Evolutionary conservation across 2,888 invertebrate genomes (phyloP).

Genomic region (Caenorhabditis doughertyi): DNA sequence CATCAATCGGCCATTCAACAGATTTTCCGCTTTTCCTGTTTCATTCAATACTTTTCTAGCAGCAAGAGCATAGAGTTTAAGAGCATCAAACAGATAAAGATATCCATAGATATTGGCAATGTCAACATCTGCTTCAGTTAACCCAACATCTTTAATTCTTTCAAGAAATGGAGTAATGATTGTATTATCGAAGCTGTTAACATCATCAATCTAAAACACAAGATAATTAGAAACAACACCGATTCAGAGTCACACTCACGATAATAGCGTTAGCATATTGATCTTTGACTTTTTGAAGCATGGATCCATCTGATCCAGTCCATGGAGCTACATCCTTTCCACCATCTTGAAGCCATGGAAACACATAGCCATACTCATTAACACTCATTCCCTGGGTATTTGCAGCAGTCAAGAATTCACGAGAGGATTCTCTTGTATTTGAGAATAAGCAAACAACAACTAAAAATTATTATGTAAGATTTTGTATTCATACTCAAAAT

Average conservation of each 20-base stretch:
- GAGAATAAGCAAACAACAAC: constrained; percentile 72
- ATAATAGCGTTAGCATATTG: constrained; percentile 80
- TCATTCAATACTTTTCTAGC: constrained; percentile 76
- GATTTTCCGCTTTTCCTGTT: constrained; percentile 70
- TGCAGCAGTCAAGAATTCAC: constrained; percentile 72
- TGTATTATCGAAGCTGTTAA: constrained; percentile 74
- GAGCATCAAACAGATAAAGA: constrained; percentile 73
- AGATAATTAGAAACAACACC: background rate
- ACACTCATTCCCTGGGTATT: constrained; percentile 67
- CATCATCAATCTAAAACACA: constrained; percentile 70
- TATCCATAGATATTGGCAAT: constrained; percentile 75
- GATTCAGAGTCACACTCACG: too few species aligned
- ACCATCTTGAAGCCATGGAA: constrained; percentile 78
- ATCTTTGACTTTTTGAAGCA: constrained; percentile 81
- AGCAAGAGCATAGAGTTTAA: constrained; percentile 77
- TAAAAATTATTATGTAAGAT: constrained; percentile 43
- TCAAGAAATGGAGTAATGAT: constrained; percentile 73
- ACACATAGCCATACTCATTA: constrained; percentile 70
- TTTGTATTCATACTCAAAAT: background rate
- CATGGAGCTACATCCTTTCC: constrained; percentile 81
- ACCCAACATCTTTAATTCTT: constrained; percentile 70
- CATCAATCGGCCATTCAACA: constrained; percentile 77
- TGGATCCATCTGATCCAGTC: constrained; percentile 81
- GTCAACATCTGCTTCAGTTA: constrained; percentile 71
- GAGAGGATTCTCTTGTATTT: constrained; percentile 69